Base-by-base conservation (phyloP, 2,888 invertebrate species). In the Nudaria mundana region DNA sequence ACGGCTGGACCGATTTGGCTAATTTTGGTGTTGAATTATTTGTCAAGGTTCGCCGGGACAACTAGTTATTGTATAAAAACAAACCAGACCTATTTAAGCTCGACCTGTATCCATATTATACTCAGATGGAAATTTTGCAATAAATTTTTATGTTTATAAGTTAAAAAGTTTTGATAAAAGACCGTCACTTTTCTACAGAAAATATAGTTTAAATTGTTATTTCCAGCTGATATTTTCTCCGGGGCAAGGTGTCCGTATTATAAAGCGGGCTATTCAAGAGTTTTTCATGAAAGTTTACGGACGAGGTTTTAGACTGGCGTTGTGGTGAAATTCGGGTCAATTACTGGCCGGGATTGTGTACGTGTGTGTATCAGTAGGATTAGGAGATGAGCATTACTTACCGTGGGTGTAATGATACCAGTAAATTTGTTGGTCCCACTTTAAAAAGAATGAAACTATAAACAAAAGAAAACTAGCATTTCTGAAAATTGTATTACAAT, bases 181-280 rank as follows among this genome's bases (percentile, higher is more conserved):
- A 43, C 14, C 26, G 14, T 30, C 11, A 37, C 28, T 40, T 54
- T 42, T 39, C 25, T 3, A 31, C 23, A 31, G 35, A 30, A 48
- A 45, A 49, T 48, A 33, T 44, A 44, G 36, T 40, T 45, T 14
- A 31, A 47, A 43, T 54, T 41, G 41, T 47, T 47, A 47, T 47
- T 57, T 53, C 40, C 40, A 38, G 30, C 13, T 30, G 40, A 49
- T 37, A 47, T 45, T 56, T 12, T 35, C 1, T 15, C 10, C 2
- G 33, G 15, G 15, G 18, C 15, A 37, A 35, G 30, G 25, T 5
- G 16, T 18, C 28, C 28, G 24, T 43, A 22, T 30, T 38, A 40
- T 49, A 48, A 57, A 49, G 44, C 44, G 34, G 14, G 14, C 8
- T 39, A 55, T 43, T 49, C 49, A 46, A 30, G 33, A 37, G 29